phyloP scores from a whole-genome alignment of 2,113 vertebrate species.

The Bufo gargarizans region DNA sequence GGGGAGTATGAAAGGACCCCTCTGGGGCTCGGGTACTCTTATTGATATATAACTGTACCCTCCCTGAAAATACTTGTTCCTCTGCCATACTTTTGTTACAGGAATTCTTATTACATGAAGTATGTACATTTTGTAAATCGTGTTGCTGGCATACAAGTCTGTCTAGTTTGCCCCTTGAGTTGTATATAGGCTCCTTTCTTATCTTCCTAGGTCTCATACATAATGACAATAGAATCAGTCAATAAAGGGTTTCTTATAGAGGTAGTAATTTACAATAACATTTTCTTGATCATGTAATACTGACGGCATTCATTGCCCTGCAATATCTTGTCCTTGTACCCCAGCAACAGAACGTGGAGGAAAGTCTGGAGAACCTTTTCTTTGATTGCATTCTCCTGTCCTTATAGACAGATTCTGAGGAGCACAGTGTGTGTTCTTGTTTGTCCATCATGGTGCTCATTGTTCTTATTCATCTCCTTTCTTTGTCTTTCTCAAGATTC shows the following conservation, averaged over 20 bases:
- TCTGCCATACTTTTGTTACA: not conserved
- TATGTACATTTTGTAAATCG: not conserved
- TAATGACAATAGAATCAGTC: not conserved
- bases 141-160: too few species aligned
- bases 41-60: slow-evolving; percentile 2
- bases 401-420: not conserved
- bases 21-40: not conserved
- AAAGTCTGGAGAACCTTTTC: not conserved
- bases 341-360: not conserved
- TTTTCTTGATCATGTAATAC: not conserved
- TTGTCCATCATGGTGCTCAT: not conserved
- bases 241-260: not conserved
- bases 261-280: not conserved
- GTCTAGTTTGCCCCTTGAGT: too few species aligned
- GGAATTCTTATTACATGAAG: not conserved
- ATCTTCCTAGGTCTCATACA: too few species aligned
- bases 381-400: not conserved
- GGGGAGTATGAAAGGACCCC: not conserved
- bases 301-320: not conserved
- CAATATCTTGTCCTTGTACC: not conserved
- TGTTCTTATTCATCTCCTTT: not conserved
- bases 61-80: slow-evolving; percentile 15
- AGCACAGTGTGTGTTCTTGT: not conserved
- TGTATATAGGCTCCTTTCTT: too few species aligned
- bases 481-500: not conserved